These are phyloP conservation scores for Grus americana DNA, from an alignment of 2,113 vertebrate species.

Conservation along the genomic window DNA sequence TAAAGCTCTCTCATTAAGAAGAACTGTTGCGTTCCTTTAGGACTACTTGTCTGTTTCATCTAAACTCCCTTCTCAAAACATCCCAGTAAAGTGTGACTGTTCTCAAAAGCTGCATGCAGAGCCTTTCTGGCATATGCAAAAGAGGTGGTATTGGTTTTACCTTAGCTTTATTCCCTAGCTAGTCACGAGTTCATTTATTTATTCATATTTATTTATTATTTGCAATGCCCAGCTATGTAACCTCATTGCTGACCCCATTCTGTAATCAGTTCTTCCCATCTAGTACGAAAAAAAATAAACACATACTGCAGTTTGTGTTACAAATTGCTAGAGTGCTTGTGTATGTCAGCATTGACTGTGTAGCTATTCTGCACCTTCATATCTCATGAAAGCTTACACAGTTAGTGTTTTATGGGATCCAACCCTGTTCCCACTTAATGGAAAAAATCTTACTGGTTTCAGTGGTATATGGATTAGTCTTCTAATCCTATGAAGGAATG, in stretches of 20 bases:
- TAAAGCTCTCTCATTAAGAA: neutral
- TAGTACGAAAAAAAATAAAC: neutral
- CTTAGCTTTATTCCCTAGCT: neutral
- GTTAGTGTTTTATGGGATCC: constrained; percentile 17
- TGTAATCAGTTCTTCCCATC: neutral
- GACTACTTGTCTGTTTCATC: neutral
- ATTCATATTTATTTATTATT: constrained; percentile 5
- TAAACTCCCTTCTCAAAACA: neutral
- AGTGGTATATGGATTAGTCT: neutral
- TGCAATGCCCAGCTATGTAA: neutral
- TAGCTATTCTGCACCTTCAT: neutral
- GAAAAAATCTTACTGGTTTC: constrained; percentile 41
- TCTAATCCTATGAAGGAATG: constrained; percentile 41
- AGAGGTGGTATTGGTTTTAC: neutral
- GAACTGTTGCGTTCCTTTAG: neutral
- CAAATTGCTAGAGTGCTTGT: neutral
- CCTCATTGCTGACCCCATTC: neutral
- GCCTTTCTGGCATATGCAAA: neutral
- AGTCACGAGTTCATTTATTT: neutral
- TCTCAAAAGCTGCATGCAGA: neutral
- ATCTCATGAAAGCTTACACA: neutral
- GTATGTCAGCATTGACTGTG: neutral
- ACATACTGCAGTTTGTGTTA: neutral
- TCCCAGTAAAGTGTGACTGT: neutral
- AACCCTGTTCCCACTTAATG: neutral